phyloP scores from a whole-genome alignment of 2,797 vertebrate species.

The Sitta carolinensis region DNA sequence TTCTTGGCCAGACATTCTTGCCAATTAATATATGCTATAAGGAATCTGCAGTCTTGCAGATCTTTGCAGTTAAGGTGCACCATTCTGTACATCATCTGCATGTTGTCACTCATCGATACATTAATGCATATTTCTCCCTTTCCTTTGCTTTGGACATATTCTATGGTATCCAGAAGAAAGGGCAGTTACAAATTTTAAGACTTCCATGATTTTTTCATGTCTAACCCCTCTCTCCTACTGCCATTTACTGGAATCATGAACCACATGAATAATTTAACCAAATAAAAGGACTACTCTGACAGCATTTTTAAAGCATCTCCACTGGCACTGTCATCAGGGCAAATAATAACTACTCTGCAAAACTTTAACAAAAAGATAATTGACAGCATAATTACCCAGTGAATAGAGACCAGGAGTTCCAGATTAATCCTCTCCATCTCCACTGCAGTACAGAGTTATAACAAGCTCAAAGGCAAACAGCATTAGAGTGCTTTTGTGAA shows the following conservation, averaged over 20 bases:
- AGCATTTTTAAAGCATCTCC: constrained; percentile 1
- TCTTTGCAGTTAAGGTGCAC: background rate
- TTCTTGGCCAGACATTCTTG: background rate
- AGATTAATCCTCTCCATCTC: background rate
- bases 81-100: background rate
- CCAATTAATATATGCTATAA: background rate
- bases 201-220: background rate
- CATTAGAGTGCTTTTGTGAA: background rate
- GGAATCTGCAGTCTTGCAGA: background rate
- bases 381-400: background rate
- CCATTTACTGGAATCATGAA: background rate
- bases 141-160: background rate
- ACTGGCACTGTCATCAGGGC: background rate
- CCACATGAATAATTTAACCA: background rate
- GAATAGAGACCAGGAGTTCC: background rate
- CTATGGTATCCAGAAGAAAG: background rate
- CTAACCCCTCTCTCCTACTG: background rate
- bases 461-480: background rate
- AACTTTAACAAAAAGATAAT: background rate
- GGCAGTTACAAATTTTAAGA: background rate
- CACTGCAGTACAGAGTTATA: background rate
- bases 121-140: background rate
- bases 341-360: constrained; percentile 25
- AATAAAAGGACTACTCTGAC: constrained; percentile 7
- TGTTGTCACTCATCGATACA: background rate